Conservation (phyloP, 2,888 invertebrate species). For the Calameuta filiformis region DNA sequence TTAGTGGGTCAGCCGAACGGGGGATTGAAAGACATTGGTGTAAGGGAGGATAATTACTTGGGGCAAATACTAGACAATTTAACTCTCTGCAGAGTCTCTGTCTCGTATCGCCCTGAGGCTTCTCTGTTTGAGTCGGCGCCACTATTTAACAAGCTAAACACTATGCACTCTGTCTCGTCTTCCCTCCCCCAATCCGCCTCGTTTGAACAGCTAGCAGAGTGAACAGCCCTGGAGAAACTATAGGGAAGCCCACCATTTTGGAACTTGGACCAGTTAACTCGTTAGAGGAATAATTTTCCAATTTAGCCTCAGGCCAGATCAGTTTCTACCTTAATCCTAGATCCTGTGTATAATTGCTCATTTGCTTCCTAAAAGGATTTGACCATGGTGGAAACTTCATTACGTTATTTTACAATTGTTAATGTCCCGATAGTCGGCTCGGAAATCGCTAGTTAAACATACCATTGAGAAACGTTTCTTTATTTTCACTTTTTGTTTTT, state of each 20-base stretch:
- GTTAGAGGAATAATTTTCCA: not conserved
- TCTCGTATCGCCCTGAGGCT: constrained; percentile 20
- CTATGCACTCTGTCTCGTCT: constrained; percentile 18
- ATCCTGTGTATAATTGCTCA: not conserved
- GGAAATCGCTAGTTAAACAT: not conserved
- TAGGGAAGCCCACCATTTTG: not conserved
- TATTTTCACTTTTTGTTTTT: not conserved
- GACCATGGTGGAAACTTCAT: not conserved
- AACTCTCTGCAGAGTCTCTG: constrained; percentile 32
- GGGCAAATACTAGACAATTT: constrained; percentile 55
- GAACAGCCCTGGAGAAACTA: not conserved
- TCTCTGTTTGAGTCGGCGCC: constrained; percentile 35
- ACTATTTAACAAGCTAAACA: constrained; percentile 45
- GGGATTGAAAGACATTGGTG: constrained; percentile 36
- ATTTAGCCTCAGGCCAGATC: not conserved
- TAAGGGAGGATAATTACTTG: constrained; percentile 49
- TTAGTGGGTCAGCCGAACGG: constrained; percentile 36
- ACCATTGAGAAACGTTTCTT: not conserved
- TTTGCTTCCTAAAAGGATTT: not conserved
- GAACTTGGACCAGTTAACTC: not conserved
- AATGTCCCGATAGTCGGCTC: not conserved
- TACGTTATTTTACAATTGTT: not conserved
- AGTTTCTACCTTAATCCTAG: not conserved
- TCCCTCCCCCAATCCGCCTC: not conserved
- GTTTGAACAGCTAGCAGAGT: not conserved